Percentiles rank a stretch among this genome's conserved stretches.
These are phyloP conservation scores for Pristionchus arcanus DNA, from an alignment of 2,888 invertebrate species.

Conservation along the genomic window DNA sequence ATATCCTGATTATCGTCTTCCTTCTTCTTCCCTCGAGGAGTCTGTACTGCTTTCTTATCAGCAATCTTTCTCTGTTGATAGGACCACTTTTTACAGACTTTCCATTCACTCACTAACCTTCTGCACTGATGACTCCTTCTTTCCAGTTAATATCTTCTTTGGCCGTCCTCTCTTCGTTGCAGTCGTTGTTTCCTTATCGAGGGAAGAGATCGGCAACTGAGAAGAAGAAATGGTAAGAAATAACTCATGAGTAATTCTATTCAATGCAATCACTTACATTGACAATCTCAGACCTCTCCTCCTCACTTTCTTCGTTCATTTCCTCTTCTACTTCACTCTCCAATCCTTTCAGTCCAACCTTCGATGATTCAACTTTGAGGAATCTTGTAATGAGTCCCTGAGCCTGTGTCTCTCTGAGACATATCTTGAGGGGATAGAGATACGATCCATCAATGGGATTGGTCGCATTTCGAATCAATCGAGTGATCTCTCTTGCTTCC, in stretches of 20 bases:
- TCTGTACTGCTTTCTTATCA: neutral
- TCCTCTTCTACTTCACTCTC: neutral
- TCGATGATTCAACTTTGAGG: conserved; percentile 10
- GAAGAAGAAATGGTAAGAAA: neutral
- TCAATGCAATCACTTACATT: too few species aligned
- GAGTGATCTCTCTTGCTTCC: too few species aligned
- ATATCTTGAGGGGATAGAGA: neutral
- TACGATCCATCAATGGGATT: too few species aligned
- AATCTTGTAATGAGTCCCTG: neutral
- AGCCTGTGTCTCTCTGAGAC: neutral
- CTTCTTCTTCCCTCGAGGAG: neutral
- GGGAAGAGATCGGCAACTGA: neutral
- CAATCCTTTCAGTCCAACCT: neutral
- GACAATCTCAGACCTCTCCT: neutral
- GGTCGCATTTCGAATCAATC: too few species aligned
- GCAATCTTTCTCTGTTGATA: neutral
- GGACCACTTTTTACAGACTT: neutral
- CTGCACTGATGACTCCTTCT: neutral
- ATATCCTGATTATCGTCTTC: neutral
- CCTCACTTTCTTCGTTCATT: neutral
- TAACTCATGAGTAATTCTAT: neutral
- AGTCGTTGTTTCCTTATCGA: neutral
- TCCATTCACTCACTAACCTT: neutral
- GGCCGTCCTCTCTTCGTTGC: neutral
- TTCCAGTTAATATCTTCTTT: neutral